phyloP scores from a whole-genome alignment of 2,113 vertebrate species.

The Eublepharis macularius region DNA sequence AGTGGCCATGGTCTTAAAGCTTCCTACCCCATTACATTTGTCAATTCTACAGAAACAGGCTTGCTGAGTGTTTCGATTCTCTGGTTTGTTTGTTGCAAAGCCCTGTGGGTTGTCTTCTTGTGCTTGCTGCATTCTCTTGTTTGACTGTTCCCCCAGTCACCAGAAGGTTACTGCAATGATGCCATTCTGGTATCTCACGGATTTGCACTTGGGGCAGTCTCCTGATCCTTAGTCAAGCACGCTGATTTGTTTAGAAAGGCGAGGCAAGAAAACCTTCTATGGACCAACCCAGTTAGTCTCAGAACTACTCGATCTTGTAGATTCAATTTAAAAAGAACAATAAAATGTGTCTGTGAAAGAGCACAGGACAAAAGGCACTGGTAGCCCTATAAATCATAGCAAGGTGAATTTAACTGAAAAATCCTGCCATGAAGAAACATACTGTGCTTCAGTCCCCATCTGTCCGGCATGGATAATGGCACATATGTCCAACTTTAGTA shows the following conservation, averaged over 20 bases:
- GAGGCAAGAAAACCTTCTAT: not conserved
- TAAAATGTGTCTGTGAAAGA: not conserved
- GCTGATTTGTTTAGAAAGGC: not conserved
- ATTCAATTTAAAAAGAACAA: not conserved
- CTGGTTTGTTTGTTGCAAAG: no score
- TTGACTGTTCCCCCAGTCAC: no score
- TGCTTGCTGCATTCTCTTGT: no score
- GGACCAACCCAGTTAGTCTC: not conserved
- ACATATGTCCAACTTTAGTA: slow-evolving; percentile 4
- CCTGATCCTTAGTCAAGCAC: not conserved
- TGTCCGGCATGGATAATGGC: not conserved
- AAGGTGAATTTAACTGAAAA: not conserved
- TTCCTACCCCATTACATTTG: not conserved
- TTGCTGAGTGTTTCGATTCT: no score
- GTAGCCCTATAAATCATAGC: not conserved
- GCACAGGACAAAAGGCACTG: not conserved
- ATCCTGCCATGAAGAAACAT: not conserved
- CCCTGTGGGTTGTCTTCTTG: no score
- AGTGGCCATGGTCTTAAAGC: not conserved
- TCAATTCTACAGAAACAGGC: no score
- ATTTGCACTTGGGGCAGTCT: not conserved
- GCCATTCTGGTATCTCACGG: not conserved
- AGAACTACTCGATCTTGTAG: not conserved
- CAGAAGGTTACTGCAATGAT: not conserved
- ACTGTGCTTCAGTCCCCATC: not conserved